Conservation (phyloP, 2,888 invertebrate genomes). For the Caenorhabditis sp. region DNA sequence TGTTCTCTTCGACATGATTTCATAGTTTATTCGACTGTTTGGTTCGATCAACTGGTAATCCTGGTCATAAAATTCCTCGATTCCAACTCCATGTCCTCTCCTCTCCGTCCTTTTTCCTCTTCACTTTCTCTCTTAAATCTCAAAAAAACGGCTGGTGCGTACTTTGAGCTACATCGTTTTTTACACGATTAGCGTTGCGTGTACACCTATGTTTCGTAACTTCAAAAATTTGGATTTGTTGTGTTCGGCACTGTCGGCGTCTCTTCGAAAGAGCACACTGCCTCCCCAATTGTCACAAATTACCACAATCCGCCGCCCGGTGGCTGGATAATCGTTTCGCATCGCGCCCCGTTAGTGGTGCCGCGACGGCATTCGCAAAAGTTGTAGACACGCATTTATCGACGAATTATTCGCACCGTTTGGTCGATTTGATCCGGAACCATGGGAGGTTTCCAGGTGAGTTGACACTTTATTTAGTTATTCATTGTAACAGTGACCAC, state of each 20-base stretch:
- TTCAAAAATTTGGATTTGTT: slow-evolving; percentile 50
- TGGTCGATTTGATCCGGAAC: slow-evolving; percentile 58
- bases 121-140: background rate
- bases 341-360: slow-evolving; percentile 42
- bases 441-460: slow-evolving; percentile 63
- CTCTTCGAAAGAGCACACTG: slow-evolving; percentile 34
- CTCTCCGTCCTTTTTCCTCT: background rate
- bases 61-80: too few relatives aligned
- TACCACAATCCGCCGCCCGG: slow-evolving; percentile 61
- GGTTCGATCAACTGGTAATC: background rate
- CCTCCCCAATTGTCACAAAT: slow-evolving; percentile 49
- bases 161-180: slow-evolving; percentile 20
- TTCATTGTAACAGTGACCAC: slow-evolving; percentile 21
- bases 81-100: background rate
- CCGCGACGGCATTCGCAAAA: slow-evolving; percentile 11
- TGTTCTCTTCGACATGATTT: background rate
- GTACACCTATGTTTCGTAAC: slow-evolving; percentile 33
- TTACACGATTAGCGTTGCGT: slow-evolving; percentile 14
- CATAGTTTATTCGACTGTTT: background rate
- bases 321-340: slow-evolving; percentile 63
- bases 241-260: slow-evolving; percentile 36
- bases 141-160: slow-evolving; percentile 12
- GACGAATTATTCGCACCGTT: slow-evolving; percentile 61
- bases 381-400: slow-evolving; percentile 60
- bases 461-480: slow-evolving; percentile 28